These are phyloP conservation scores for Periophthalmus modestus DNA, from an alignment of 2,113 vertebrate genomes.

Conservation along the genomic window DNA sequence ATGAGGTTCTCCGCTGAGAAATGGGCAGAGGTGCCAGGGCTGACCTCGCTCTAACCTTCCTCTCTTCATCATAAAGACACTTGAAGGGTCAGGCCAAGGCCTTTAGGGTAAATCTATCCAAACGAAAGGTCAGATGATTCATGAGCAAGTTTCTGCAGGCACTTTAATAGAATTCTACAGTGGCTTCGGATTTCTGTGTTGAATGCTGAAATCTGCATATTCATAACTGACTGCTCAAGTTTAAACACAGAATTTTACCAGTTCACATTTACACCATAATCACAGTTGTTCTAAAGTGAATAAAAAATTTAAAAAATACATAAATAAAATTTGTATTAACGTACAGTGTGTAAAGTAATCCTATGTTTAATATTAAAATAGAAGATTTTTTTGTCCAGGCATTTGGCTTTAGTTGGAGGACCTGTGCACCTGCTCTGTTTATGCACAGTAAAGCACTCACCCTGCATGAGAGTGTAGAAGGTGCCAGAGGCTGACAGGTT, in stretches of 20 bases:
- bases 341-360: background rate
- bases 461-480: constrained; percentile 96
- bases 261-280: background rate
- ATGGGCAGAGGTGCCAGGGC: constrained; percentile 28
- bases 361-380: background rate
- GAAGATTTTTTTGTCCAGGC: background rate
- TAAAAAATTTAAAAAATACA: background rate
- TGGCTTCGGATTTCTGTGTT: background rate
- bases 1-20: constrained; percentile 25
- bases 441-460: constrained; percentile 68
- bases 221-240: background rate
- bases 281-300: background rate
- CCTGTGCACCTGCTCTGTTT: constrained; percentile 17
- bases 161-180: constrained; percentile 17
- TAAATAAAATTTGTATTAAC: background rate
- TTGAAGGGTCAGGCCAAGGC: constrained; percentile 39
- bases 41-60: constrained; percentile 59
- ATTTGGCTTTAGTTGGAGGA: background rate
- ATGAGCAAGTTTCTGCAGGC: constrained; percentile 23
- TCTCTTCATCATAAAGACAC: constrained; percentile 58
- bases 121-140: constrained; percentile 36
- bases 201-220: constrained; percentile 12
- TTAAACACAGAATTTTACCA: no score
- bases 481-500: constrained; percentile 95
- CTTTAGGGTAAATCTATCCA: constrained; percentile 26